phyloP scores from a whole-genome alignment of 2,888 invertebrate species.

The Harmothoe impar region DNA sequence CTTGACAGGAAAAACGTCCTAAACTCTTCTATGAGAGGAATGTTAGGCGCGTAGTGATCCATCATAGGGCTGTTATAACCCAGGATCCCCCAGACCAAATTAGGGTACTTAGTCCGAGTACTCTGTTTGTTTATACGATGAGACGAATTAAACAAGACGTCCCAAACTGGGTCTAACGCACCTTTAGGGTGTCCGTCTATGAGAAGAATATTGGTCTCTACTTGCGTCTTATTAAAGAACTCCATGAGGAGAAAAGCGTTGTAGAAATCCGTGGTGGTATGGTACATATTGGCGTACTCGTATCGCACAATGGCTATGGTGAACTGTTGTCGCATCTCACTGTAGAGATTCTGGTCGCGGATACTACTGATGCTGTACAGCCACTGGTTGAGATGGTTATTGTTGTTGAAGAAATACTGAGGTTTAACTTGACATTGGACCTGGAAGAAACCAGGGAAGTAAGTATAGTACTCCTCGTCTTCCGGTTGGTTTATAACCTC shows the following conservation, averaged over 20 bases:
- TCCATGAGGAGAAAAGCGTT: constrained; percentile 71
- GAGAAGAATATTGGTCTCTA: constrained; percentile 75
- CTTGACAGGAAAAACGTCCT: constrained; percentile 77
- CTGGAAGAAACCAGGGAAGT: constrained; percentile 69
- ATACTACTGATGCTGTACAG: constrained; percentile 63
- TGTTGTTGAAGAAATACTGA: constrained; percentile 68
- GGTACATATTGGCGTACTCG: constrained; percentile 67
- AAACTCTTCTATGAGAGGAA: constrained; percentile 79
- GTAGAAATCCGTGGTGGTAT: constrained; percentile 71
- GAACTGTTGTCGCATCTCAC: constrained; percentile 65
- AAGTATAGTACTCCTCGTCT: constrained; percentile 70
- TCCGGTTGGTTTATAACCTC: constrained; percentile 72
- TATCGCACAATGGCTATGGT: constrained; percentile 68
- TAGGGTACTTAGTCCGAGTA: constrained; percentile 70
- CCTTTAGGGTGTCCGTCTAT: constrained; percentile 81
- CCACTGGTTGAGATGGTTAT: constrained; percentile 70
- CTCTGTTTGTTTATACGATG: constrained; percentile 73
- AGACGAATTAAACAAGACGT: constrained; percentile 77
- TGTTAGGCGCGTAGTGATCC: constrained; percentile 70
- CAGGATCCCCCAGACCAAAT: constrained; percentile 77
- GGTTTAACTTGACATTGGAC: constrained; percentile 67
- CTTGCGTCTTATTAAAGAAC: constrained; percentile 70
- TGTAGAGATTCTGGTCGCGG: background rate
- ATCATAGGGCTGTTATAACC: constrained; percentile 80
- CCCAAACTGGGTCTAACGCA: constrained; percentile 78